A percentile compares a stretch with the other conserved stretches of the same genome.
phyloP scores from a whole-genome alignment of 2,797 vertebrate species.

The Natrix natrix region DNA sequence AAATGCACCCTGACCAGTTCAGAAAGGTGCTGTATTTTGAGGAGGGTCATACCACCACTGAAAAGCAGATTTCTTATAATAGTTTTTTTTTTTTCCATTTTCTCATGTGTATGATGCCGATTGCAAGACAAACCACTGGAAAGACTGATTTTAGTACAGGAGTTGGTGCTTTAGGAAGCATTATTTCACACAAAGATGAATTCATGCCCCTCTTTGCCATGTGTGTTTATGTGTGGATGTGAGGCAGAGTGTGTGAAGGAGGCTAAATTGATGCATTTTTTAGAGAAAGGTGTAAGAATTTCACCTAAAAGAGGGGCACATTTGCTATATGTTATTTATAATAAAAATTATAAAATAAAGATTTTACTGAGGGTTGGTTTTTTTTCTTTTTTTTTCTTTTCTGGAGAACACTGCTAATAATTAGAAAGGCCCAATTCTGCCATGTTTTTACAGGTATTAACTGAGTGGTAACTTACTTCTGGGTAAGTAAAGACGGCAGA shows the following conservation, averaged over 20 bases:
- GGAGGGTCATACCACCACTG: neutral
- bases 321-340: conserved; percentile 81
- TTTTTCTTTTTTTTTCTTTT: conserved; percentile 58
- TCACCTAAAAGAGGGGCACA: conserved; percentile 78
- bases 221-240: conserved; percentile 39
- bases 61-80: neutral
- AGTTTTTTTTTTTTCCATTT: neutral
- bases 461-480: conserved; percentile 42
- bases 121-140: conserved; percentile 7
- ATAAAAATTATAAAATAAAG: conserved; percentile 66
- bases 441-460: conserved; percentile 42
- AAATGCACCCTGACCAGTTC: neutral
- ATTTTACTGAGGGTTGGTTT: conserved; percentile 5
- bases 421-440: conserved; percentile 62
- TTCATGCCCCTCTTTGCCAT: conserved; percentile 59
- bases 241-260: conserved; percentile 53
- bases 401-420: conserved; percentile 74
- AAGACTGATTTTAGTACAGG: conserved; percentile 48
- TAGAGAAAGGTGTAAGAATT: conserved; percentile 81
- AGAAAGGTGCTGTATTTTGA: neutral
- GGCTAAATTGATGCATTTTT: conserved; percentile 77
- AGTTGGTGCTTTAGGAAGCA: conserved; percentile 57
- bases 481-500: conserved; percentile 51
- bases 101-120: neutral
- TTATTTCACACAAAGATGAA: conserved; percentile 61